Percentiles rank a stretch among this genome's conserved stretches.
These are phyloP conservation scores for Athripsodes cinereus DNA, from an alignment of 2,888 invertebrate species.

Conservation along the genomic window DNA sequence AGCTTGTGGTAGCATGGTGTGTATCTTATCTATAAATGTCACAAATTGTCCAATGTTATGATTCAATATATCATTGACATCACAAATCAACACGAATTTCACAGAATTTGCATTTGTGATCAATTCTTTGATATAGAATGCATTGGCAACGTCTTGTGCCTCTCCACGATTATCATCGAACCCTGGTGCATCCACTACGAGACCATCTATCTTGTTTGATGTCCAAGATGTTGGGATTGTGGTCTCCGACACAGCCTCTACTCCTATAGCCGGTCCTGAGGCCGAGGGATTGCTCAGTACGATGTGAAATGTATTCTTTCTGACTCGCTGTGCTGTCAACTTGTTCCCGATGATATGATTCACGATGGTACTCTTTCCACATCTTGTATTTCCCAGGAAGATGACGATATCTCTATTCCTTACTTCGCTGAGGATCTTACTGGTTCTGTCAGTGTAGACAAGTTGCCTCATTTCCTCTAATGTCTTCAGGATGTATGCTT, in stretches of 20 bases:
- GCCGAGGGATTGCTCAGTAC: neutral
- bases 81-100: neutral
- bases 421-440: neutral
- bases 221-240: neutral
- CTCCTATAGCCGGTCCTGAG: neutral
- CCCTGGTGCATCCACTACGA: neutral
- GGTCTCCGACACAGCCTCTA: neutral
- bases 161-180: neutral
- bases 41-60: neutral
- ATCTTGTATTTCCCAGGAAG: conserved; percentile 1
- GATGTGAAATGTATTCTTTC: neutral
- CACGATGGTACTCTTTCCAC: neutral
- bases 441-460: neutral
- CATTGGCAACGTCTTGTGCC: neutral
- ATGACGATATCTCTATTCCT: neutral
- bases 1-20: neutral
- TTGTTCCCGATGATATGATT: neutral
- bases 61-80: neutral
- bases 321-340: neutral
- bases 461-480: neutral
- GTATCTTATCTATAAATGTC: neutral
- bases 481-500: neutral
- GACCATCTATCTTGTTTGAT: neutral
- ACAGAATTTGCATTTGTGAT: neutral
- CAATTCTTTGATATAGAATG: neutral